phyloP scores from a whole-genome alignment of 2,113 vertebrate genomes.

The Romanogobio albipinnatus region DNA sequence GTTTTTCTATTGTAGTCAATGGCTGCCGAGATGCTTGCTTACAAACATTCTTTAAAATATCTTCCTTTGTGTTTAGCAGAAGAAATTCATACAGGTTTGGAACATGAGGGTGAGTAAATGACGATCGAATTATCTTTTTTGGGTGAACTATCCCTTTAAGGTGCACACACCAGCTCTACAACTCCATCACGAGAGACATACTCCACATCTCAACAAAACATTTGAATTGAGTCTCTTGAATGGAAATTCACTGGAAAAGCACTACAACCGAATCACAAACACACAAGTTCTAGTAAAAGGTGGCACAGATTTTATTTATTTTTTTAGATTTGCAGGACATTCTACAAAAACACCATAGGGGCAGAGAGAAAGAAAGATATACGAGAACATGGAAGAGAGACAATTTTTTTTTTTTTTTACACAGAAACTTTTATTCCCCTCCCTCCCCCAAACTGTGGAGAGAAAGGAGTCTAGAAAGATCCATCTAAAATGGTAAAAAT shows the following conservation, averaged over 20 bases:
- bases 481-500: slow-evolving; percentile 62
- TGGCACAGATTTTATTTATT: slow-evolving; percentile 68
- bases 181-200: no score
- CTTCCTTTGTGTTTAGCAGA: no score
- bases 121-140: no score
- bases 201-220: background rate
- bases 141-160: no score
- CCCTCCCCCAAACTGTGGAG: slow-evolving; percentile 37
- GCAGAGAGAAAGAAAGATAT: slow-evolving; percentile 35
- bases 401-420: slow-evolving; percentile 40
- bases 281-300: slow-evolving; percentile 53
- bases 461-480: slow-evolving; percentile 45
- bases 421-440: slow-evolving; percentile 42
- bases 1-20: no score
- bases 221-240: background rate
- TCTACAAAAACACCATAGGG: slow-evolving; percentile 62
- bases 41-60: no score
- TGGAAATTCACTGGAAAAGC: background rate
- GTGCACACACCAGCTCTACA: no score
- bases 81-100: no score
- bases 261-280: background rate
- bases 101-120: no score
- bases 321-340: slow-evolving; percentile 65
- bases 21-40: no score
- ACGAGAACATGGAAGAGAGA: slow-evolving; percentile 50